Conservation (phyloP, 2,888 invertebrate species). For the Hydrotaea cyrtoneurina region DNA sequence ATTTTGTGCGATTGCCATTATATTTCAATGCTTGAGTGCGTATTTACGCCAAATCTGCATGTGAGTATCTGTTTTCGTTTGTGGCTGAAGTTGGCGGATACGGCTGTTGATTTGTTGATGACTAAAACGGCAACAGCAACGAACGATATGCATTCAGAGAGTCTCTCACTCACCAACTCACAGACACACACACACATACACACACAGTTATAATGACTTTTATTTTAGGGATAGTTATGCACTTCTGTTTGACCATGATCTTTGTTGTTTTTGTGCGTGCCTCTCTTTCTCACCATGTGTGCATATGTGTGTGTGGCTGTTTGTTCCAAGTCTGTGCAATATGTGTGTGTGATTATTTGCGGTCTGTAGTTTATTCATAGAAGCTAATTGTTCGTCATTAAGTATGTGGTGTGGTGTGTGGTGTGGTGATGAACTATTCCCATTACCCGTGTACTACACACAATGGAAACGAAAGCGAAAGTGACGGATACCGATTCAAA, state of each 20-base stretch:
- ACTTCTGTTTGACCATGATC: constrained; percentile 59
- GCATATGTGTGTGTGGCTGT: constrained; percentile 9
- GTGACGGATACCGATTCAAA: neutral
- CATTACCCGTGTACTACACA: neutral
- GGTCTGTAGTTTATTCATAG: constrained; percentile 35
- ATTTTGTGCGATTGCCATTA: neutral
- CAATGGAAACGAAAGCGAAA: constrained; percentile 23
- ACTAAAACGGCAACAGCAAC: constrained; percentile 20
- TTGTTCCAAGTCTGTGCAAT: too few species aligned
- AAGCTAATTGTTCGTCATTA: constrained; percentile 16
- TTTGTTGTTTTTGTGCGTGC: constrained; percentile 22
- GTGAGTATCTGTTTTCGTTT: neutral
- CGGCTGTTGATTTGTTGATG: constrained; percentile 62
- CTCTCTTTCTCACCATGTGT: neutral
- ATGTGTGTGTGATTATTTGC: constrained; percentile 33
- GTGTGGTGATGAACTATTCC: neutral
- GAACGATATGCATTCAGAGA: constrained; percentile 49
- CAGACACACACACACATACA: neutral
- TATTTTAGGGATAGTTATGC: constrained; percentile 41
- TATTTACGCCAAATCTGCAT: constrained; percentile 7
- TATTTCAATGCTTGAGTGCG: constrained; percentile 35
- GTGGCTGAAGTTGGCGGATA: constrained; percentile 61
- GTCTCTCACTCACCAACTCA: neutral
- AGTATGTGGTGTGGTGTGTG: constrained; percentile 11
- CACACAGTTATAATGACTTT: neutral